phyloP scores from a whole-genome alignment of 2,797 vertebrate species.

The Crenichthys baileyi region DNA sequence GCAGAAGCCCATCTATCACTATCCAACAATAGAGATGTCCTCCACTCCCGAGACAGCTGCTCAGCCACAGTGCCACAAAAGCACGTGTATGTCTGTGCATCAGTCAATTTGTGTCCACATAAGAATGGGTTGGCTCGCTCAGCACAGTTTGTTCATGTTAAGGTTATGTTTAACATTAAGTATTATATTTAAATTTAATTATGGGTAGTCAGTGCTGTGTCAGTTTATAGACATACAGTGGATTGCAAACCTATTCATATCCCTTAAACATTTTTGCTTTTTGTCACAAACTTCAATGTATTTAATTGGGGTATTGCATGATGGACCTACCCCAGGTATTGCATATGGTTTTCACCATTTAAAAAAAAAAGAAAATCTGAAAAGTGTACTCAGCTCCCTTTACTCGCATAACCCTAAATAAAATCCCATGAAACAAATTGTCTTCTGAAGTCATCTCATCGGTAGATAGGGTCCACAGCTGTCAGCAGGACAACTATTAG shows the following conservation, averaged over 20 bases:
- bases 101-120: neutral
- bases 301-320: neutral
- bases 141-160: neutral
- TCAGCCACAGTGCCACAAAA: slow-evolving; percentile 30
- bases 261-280: neutral
- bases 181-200: neutral
- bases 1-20: slow-evolving; percentile 67
- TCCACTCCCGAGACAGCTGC: slow-evolving; percentile 63
- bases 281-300: neutral
- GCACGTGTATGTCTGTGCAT: neutral
- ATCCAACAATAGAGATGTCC: slow-evolving; percentile 69
- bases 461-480: neutral
- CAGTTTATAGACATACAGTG: neutral
- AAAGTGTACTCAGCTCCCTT: neutral
- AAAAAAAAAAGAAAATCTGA: neutral
- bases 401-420: neutral
- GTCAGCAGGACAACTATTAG: neutral
- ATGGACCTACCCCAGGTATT: neutral
- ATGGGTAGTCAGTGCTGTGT: neutral
- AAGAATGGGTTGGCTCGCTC: neutral
- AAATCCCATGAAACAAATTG: neutral
- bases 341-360: too few relatives aligned
- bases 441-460: neutral
- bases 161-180: neutral
- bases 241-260: neutral